Evolutionary conservation across 2,888 invertebrate species (phyloP), one percentile per base, ranked within the genome.

Genomic region (Plebejus argus): DNA sequence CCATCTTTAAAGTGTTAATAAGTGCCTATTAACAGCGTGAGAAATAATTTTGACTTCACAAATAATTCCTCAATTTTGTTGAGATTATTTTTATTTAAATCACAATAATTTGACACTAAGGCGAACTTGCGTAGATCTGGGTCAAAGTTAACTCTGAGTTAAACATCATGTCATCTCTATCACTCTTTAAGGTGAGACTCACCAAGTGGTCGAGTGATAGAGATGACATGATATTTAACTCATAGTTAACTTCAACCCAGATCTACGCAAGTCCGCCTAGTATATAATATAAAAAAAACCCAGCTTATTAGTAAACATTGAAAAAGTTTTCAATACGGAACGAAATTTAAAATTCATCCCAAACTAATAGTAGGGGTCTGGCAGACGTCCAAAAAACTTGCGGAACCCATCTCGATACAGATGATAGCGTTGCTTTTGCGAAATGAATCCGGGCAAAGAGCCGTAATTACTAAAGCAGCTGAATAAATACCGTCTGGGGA

Each of bases 301-400:
- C 66, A 33, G 28, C 28, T 33, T 66, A 66, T 33, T 66, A 53
- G 74, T 49, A 23, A 56, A 20, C 49, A 58, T 66, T 33, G 23
- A 66, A 66, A 66, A 66, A 66, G 66, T 66, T 66, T 66, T 33
- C 61, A 66, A 66, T 33, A 33, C 66, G 28, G 23, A 66, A 66
- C 28, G 6, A 66, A 66, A 66, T 66, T 66, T 66, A 66, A 76
- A 76, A 71, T 61, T 70, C 20, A 6, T 56, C 45, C 23, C 39
- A 61, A 78, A 81, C 78, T 78, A 56, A 77, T 79, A 77, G 80
- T 78, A 78, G 77, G 70, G 58, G 45, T 45, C 39, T 80, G 80
- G 80, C 79, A 71, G 18, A 58, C 56, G 71, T 80, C 82, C 81
- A 81, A 80, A 81, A 79, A 79, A 78, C 78, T 77, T 78, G 79